These are phyloP conservation scores for Hippocampus kuda DNA, from an alignment of 2,797 vertebrate species.

Conservation along the genomic window DNA sequence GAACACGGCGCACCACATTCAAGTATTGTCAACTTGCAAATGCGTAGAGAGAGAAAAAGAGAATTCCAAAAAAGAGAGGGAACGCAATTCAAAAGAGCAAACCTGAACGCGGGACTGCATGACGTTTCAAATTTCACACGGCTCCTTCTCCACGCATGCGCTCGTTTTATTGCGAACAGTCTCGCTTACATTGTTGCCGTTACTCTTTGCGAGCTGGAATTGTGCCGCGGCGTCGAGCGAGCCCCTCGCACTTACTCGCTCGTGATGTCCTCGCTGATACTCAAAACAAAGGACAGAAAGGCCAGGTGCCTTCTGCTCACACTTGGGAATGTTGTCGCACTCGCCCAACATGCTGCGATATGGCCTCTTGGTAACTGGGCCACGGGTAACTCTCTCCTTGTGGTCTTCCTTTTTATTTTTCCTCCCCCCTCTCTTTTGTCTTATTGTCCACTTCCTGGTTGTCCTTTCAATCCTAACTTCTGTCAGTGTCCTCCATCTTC, in stretches of 20 bases:
- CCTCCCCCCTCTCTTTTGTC: constrained; percentile 11
- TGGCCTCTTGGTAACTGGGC: constrained; percentile 15
- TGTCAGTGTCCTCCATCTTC: constrained; percentile 1
- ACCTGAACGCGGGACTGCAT: constrained; percentile 64
- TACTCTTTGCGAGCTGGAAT: constrained; percentile 6
- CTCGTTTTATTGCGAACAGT: constrained; percentile 37
- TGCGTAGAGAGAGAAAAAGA: constrained; percentile 71
- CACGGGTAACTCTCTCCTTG: constrained; percentile 21
- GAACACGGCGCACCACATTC: constrained; percentile 83
- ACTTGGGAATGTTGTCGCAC: constrained; percentile 43
- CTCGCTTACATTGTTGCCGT: constrained; percentile 26
- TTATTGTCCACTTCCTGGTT: constrained; percentile 20
- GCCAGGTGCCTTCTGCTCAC: constrained; percentile 37
- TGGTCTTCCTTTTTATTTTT: constrained; percentile 18
- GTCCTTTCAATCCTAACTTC: constrained; percentile 5
- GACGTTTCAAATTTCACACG: constrained; percentile 69
- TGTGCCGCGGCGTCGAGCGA: neutral
- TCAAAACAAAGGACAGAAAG: constrained; percentile 29
- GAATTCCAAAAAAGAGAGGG: constrained; percentile 39
- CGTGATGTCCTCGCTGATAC: constrained; percentile 18
- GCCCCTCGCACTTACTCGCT: neutral
- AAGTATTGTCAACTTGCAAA: constrained; percentile 99
- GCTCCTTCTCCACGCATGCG: constrained; percentile 63
- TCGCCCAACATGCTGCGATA: constrained; percentile 23
- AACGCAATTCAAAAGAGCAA: constrained; percentile 64